Evolutionary conservation across 2,113 vertebrate species (phyloP).

Genomic region (Leucoraja erinaceus): DNA sequence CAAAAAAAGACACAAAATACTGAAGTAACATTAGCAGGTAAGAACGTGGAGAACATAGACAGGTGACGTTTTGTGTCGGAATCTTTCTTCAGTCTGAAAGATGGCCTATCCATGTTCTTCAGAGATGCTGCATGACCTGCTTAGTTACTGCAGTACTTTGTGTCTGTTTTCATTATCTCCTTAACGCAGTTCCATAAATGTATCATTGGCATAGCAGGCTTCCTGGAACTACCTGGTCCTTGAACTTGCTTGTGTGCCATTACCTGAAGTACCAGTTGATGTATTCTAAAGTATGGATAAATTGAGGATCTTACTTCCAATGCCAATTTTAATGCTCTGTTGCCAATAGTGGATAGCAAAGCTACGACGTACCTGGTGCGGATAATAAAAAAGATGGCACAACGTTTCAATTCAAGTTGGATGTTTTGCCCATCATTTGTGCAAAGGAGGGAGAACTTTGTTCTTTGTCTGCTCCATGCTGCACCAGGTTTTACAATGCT

Average conservation of each 20-base stretch:
- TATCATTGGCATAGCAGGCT: background rate
- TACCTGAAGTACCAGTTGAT: background rate
- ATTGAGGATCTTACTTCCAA: no score
- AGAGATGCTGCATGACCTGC: no score
- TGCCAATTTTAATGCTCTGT: background rate
- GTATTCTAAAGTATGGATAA: background rate
- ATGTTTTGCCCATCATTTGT: background rate
- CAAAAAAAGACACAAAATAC: no score
- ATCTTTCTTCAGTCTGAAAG: no score
- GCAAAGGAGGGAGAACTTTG: background rate
- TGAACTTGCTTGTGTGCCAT: background rate
- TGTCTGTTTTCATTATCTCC: background rate
- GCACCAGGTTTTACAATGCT: background rate
- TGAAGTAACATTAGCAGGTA: no score
- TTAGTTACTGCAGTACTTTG: no score
- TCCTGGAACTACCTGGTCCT: background rate
- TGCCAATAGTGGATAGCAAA: background rate
- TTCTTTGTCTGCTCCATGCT: background rate
- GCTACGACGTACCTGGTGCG: background rate
- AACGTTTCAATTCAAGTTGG: background rate
- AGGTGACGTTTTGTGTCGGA: no score
- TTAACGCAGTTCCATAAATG: background rate
- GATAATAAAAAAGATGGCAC: background rate
- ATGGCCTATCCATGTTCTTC: no score
- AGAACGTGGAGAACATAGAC: no score